These are phyloP conservation scores for Amiota minor DNA, from an alignment of 2,888 invertebrate genomes.

Conservation along the genomic window DNA sequence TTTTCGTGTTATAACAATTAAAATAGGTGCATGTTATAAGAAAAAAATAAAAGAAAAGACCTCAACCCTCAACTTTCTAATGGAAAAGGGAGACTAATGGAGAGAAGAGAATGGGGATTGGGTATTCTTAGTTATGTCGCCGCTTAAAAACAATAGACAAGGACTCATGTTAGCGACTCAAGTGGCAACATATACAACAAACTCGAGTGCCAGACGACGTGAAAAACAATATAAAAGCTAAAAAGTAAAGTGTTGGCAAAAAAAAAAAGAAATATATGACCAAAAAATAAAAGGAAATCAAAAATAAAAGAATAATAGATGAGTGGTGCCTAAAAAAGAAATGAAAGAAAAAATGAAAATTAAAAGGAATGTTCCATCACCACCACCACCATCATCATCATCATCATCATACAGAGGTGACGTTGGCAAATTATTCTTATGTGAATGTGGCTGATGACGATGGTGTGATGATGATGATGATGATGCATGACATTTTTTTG, in stretches of 20 bases:
- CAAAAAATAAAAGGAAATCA: slow-evolving; percentile 37
- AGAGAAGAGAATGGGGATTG: too few species aligned
- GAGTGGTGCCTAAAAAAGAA: not conserved
- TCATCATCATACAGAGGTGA: too few species aligned
- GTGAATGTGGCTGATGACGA: slow-evolving; percentile 39
- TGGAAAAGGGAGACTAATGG: not conserved
- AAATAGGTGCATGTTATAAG: slow-evolving; percentile 57
- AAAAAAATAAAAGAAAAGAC: not conserved
- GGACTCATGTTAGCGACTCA: slow-evolving; percentile 64
- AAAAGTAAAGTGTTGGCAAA: slow-evolving; percentile 37
- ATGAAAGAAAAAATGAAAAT: slow-evolving; percentile 23
- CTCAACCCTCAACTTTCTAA: not conserved
- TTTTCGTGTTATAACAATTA: slow-evolving; percentile 53
- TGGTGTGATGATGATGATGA: not conserved
- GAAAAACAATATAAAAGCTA: not conserved
- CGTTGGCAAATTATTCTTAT: too few species aligned
- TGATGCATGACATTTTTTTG: not conserved
- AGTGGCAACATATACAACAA: slow-evolving; percentile 55
- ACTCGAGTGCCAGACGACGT: slow-evolving; percentile 17
- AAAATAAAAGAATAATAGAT: slow-evolving; percentile 42
- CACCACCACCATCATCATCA: too few species aligned
- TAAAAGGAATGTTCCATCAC: too few species aligned
- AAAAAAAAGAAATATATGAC: slow-evolving; percentile 35
- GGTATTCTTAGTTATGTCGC: slow-evolving; percentile 57
- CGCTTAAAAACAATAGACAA: slow-evolving; percentile 63